These are phyloP conservation scores for Temnothorax longispinosus DNA, from an alignment of 1,140 invertebrate genomes.

Conservation along the genomic window DNA sequence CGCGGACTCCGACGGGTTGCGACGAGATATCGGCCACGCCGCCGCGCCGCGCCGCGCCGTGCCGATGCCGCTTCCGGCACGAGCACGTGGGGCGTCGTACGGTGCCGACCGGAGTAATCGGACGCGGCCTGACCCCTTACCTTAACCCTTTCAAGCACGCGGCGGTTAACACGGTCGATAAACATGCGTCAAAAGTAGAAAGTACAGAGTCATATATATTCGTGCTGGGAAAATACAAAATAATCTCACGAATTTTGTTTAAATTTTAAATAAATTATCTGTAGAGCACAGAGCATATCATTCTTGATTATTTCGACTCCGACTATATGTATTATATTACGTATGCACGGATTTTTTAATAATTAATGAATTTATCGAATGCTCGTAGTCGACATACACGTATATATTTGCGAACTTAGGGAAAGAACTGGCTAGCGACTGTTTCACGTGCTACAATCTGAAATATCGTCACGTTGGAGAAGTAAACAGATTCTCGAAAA, in stretches of 20 bases:
- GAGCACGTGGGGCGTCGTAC: slow-evolving; percentile 45
- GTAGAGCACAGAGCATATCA: background rate
- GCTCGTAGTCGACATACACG: background rate
- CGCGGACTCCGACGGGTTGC: slow-evolving; percentile 55
- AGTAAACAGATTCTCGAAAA: slow-evolving; percentile 29
- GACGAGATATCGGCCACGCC: slow-evolving; percentile 50
- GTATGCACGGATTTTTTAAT: background rate
- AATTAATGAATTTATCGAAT: background rate
- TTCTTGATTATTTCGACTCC: background rate
- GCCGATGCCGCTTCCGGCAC: slow-evolving; percentile 16
- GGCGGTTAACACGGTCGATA: background rate
- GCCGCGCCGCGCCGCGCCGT: background rate
- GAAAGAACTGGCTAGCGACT: background rate
- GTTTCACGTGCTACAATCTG: background rate
- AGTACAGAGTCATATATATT: background rate
- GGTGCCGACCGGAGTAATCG: slow-evolving; percentile 42
- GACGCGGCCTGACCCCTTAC: slow-evolving; percentile 61
- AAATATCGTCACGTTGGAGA: background rate
- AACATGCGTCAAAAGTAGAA: slow-evolving; percentile 7
- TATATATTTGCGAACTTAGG: background rate
- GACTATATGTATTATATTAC: background rate
- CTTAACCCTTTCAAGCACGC: slow-evolving; percentile 66
- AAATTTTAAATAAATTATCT: background rate
- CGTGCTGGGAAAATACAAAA: background rate
- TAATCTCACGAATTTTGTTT: background rate